Conservation (phyloP, 2,888 invertebrate genomes). For the Acleris literana region DNA sequence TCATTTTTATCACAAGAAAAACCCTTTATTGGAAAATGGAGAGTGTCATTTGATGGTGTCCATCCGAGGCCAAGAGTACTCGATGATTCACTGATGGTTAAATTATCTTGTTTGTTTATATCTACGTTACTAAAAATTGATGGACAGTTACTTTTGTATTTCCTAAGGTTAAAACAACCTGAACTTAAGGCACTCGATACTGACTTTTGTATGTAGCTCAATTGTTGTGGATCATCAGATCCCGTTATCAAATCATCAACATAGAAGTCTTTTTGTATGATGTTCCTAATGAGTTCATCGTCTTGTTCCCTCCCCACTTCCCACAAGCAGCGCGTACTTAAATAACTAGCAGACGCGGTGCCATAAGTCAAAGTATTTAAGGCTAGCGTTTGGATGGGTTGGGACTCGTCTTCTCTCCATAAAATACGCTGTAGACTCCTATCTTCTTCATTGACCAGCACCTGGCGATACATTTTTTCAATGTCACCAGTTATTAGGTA, state of each 20-base stretch:
- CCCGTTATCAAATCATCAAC: slow-evolving; percentile 23
- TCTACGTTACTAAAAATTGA: slow-evolving; percentile 12
- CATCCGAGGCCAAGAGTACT: slow-evolving; percentile 33
- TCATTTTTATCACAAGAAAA: slow-evolving; percentile 32
- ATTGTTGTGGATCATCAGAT: neutral
- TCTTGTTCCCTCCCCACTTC: slow-evolving; percentile 5
- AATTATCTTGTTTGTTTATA: slow-evolving; percentile 33
- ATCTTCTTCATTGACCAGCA: slow-evolving; percentile 24
- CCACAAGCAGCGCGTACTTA: slow-evolving; percentile 33
- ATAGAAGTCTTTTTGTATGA: slow-evolving; percentile 6
- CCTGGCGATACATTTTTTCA: slow-evolving; percentile 44
- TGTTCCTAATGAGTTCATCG: neutral
- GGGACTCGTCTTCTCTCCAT: slow-evolving; percentile 41
- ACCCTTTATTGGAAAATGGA: slow-evolving; percentile 41
- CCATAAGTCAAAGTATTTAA: slow-evolving; percentile 54
- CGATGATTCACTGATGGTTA: slow-evolving; percentile 41
- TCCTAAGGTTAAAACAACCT: slow-evolving; percentile 18
- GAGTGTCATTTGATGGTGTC: slow-evolving; percentile 10
- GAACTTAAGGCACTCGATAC: slow-evolving; percentile 1
- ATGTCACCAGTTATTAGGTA: slow-evolving; percentile 43
- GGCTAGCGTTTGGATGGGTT: slow-evolving; percentile 35
- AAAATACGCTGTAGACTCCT: slow-evolving; percentile 38
- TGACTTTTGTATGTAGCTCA: slow-evolving; percentile 7
- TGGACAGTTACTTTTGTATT: slow-evolving; percentile 15
- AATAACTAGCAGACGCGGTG: slow-evolving; percentile 42